Evolutionary conservation across 2,888 invertebrate genomes (phyloP).

Genomic region (Nephrotoma guestfalica): DNA sequence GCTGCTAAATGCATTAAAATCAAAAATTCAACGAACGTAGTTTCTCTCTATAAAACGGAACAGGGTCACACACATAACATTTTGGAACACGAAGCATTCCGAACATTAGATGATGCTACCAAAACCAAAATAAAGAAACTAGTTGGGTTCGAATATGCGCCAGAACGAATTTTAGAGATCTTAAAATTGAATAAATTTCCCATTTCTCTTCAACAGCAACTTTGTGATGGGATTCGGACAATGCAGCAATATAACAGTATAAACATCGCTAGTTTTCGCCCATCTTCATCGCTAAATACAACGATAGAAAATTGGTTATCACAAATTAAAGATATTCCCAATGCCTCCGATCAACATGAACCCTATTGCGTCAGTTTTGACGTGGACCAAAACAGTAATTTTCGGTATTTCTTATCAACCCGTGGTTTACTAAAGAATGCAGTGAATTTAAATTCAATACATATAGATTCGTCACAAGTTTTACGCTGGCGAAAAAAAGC

Average conservation of each 20-base stretch:
- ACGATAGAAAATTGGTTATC: background rate
- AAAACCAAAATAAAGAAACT: background rate
- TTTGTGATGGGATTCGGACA: background rate
- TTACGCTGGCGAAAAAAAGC: background rate
- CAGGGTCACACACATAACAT: background rate
- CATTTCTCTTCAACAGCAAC: background rate
- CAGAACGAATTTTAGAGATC: background rate
- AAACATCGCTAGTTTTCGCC: background rate
- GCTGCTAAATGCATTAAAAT: background rate
- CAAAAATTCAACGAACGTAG: background rate
- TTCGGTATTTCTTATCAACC: background rate
- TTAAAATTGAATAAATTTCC: background rate
- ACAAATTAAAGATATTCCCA: background rate
- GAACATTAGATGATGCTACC: background rate
- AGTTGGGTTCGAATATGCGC: background rate
- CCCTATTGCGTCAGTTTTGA: background rate
- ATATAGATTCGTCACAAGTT: constrained; percentile 9
- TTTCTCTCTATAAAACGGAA: background rate
- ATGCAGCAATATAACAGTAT: background rate
- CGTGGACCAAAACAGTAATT: background rate
- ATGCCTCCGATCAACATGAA: background rate
- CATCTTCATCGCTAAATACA: background rate
- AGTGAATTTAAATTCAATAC: background rate
- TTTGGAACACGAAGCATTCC: background rate
- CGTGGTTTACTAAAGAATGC: background rate